Evolutionary conservation across 1,140 invertebrate genomes (phyloP), one percentile per base, ranked within the genome.

Genomic region (Colletes gigas): DNA sequence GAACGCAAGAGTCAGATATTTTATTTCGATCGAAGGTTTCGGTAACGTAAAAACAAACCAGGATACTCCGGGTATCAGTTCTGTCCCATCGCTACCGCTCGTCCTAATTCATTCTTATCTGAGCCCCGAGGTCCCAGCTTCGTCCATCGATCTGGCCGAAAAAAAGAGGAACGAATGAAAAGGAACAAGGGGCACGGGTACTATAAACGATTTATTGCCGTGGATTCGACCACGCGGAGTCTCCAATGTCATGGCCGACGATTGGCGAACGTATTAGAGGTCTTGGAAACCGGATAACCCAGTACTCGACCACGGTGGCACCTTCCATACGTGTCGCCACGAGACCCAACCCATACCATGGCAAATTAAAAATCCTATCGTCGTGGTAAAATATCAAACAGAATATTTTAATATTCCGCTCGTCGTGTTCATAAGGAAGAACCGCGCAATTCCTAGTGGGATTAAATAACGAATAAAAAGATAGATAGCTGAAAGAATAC

Each of bases 81-180:
- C 19, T 9, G 12, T 62, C 10, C 57, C 71, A 62, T 62, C 71
- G 10, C 44, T 73, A 39, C 41, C 41, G 2, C 17, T 14, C 39
- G 55, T 30, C 44, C 72, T 65, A 52, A 75, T 44, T 75, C 62
- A 66, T 54, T 55, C 30, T 75, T 76, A 66, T 76, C 50, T 55
- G 50, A 12, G 14, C 30, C 47, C 44, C 10, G 30, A 30, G n/a
- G 8, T 15, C 52, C 50, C 30, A 67, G 44, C n/a, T 14, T 21
- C 5, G 39, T 21, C 9, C 41, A 14, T 65, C 41, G 17, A 65
- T n/a, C 47, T 47, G 14, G 1, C 21, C 10, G 30, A 30, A 77
- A 59, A 62, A 77, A 9, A 52, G 15, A n/a, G 17, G 6, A 39
- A 19, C 0, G 7, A 15, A 52, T 14, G 17, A 68, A 59, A 60